Evolutionary conservation across 2,888 invertebrate genomes (phyloP).

Genomic region (Choreutis nemorana): DNA sequence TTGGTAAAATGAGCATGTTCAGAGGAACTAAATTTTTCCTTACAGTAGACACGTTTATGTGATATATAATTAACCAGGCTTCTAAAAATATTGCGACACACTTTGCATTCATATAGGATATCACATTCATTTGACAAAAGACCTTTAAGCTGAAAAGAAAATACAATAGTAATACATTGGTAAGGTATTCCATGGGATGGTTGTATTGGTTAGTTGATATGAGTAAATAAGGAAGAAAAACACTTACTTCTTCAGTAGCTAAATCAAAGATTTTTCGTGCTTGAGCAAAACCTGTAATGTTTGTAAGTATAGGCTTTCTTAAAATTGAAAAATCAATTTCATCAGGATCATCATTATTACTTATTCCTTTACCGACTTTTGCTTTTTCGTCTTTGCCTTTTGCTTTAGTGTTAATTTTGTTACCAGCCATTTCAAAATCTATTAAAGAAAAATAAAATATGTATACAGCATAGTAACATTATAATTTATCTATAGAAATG

Average conservation of each 20-base stretch:
- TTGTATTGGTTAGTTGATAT: background rate
- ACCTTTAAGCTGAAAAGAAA: constrained; percentile 70
- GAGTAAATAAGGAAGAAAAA: background rate
- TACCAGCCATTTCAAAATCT: constrained; percentile 44
- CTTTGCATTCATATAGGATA: constrained; percentile 87
- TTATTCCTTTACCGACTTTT: constrained; percentile 33
- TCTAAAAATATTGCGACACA: constrained; percentile 86
- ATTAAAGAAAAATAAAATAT: constrained; percentile 11
- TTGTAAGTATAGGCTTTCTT: constrained; percentile 73
- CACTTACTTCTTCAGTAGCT: constrained; percentile 77
- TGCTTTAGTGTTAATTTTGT: constrained; percentile 45
- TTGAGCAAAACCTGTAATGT: constrained; percentile 73
- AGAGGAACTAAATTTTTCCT: constrained; percentile 58
- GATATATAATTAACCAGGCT: constrained; percentile 88
- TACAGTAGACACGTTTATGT: constrained; percentile 88
- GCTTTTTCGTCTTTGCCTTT: constrained; percentile 46
- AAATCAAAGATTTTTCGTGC: constrained; percentile 76
- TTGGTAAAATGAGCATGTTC: constrained; percentile 50
- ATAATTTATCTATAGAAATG: constrained; percentile 8
- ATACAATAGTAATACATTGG: constrained; percentile 7
- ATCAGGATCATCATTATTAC: constrained; percentile 41
- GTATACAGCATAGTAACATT: constrained; percentile 7
- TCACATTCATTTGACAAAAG: constrained; percentile 86
- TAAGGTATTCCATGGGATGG: background rate
- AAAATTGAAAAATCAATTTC: constrained; percentile 64